These are phyloP conservation scores for Saimiri boliviensis DNA, from an alignment of 2,113 vertebrate genomes.

Conservation along the genomic window DNA sequence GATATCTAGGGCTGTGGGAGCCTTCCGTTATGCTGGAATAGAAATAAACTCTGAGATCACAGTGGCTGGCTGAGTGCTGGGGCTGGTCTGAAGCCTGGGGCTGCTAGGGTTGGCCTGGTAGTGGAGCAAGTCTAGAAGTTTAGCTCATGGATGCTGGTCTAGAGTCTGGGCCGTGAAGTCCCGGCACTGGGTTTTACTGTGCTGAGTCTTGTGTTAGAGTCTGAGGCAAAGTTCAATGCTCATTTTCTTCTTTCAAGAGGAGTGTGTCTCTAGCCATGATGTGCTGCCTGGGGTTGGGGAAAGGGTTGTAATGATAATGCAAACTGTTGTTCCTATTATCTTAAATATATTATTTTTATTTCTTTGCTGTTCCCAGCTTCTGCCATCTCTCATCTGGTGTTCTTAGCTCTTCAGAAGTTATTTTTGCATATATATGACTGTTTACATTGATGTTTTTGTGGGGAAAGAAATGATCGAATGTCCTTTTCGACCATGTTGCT, in stretches of 20 bases:
- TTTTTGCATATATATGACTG: not conserved
- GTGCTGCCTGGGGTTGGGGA: not conserved
- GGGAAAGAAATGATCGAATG: not conserved
- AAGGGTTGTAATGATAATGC: not conserved
- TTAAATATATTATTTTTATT: not conserved
- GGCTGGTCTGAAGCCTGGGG: not conserved
- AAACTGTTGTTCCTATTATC: not conserved
- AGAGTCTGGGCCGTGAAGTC: not conserved
- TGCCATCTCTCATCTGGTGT: not conserved
- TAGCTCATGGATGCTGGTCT: not conserved
- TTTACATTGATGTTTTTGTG: not conserved
- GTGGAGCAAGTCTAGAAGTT: not conserved
- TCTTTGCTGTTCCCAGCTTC: not conserved
- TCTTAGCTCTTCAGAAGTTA: not conserved
- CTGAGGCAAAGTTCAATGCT: not conserved
- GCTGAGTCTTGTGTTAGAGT: rapidly evolving
- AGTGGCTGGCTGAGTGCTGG: not conserved
- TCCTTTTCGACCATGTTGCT: not conserved
- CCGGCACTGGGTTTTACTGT: not conserved
- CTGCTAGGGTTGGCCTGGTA: not conserved
- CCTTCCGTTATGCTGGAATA: not conserved
- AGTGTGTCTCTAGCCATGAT: not conserved
- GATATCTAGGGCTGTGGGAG: not conserved
- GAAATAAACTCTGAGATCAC: not conserved
- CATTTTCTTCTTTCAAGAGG: not conserved